A percentile compares a stretch with the other conserved stretches of the same genome.
These are phyloP conservation scores for Adoxophyes honmai DNA, from an alignment of 1,140 invertebrate genomes.

Conservation along the genomic window DNA sequence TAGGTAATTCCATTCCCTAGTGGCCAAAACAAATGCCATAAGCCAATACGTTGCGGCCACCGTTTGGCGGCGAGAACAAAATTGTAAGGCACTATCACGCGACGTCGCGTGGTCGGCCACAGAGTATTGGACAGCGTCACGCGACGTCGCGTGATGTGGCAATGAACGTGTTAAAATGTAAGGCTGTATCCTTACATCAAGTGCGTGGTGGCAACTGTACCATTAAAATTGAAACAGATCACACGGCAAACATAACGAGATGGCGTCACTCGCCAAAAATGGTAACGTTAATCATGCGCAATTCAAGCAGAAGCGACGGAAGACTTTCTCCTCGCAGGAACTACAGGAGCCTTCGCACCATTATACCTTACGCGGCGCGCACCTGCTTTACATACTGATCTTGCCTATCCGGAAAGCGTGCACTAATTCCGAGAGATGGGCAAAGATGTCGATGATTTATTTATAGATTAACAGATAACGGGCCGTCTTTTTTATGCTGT, in stretches of 20 bases:
- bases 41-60: no score
- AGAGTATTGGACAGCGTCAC: no score
- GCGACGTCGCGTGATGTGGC: no score
- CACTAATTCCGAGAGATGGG: constrained; percentile 53
- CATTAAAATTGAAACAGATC: constrained; percentile 2
- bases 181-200: neutral
- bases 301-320: constrained; percentile 27
- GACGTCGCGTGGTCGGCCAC: no score
- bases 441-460: constrained; percentile 22
- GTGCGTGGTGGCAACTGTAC: neutral
- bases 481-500: constrained; percentile 16
- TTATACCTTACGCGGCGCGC: constrained; percentile 53
- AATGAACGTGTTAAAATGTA: no score
- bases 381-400: constrained; percentile 68
- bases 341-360: constrained; percentile 39
- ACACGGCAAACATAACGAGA: constrained; percentile 2
- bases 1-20: no score
- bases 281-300: constrained; percentile 24
- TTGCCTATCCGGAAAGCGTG: constrained; percentile 46
- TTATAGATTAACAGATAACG: no score
- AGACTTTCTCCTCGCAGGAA: constrained; percentile 59
- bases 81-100: no score
- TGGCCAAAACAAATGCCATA: no score
- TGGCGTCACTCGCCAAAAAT: constrained; percentile 16
- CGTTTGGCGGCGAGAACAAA: no score